Evolutionary conservation across 1,140 invertebrate species (phyloP).

Genomic region (Fopius arisanus): DNA sequence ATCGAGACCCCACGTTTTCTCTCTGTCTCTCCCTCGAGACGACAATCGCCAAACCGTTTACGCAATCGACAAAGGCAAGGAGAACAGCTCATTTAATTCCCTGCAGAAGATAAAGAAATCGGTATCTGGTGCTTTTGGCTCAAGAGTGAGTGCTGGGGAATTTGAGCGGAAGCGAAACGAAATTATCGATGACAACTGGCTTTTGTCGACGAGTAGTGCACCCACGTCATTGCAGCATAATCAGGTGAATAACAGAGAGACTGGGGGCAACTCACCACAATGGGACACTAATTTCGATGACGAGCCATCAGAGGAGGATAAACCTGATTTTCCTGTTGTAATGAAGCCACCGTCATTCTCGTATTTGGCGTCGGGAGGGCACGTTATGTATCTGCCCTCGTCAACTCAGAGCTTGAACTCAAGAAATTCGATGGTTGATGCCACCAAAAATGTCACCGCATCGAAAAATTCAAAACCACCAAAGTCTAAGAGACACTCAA

Average conservation of each 20-base stretch:
- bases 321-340: slow-evolving; percentile 49
- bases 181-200: slow-evolving; percentile 74
- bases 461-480: slow-evolving; percentile 38
- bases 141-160: slow-evolving; percentile 41
- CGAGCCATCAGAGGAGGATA: slow-evolving; percentile 46
- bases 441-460: slow-evolving; percentile 16
- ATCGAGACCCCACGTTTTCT: slow-evolving; percentile 74
- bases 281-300: slow-evolving; percentile 54
- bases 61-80: slow-evolving; percentile 63
- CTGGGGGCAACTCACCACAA: slow-evolving; percentile 27
- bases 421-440: slow-evolving; percentile 11
- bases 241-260: slow-evolving; percentile 29
- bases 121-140: slow-evolving; percentile 72
- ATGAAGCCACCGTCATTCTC: slow-evolving; percentile 64
- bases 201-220: slow-evolving; percentile 78
- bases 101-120: slow-evolving; percentile 75
- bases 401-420: slow-evolving; percentile 54
- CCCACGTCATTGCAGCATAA: slow-evolving; percentile 78
- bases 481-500: slow-evolving; percentile 11
- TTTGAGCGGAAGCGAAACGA: slow-evolving; percentile 40
- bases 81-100: slow-evolving; percentile 69
- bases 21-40: slow-evolving; percentile 74
- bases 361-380: slow-evolving; percentile 67
- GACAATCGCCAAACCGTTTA: slow-evolving; percentile 67
- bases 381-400: slow-evolving; percentile 83